Evolutionary conservation across 64 coral and sea anemone genomes (phyloP).

Genomic region (Cladopsammia gracilis): DNA sequence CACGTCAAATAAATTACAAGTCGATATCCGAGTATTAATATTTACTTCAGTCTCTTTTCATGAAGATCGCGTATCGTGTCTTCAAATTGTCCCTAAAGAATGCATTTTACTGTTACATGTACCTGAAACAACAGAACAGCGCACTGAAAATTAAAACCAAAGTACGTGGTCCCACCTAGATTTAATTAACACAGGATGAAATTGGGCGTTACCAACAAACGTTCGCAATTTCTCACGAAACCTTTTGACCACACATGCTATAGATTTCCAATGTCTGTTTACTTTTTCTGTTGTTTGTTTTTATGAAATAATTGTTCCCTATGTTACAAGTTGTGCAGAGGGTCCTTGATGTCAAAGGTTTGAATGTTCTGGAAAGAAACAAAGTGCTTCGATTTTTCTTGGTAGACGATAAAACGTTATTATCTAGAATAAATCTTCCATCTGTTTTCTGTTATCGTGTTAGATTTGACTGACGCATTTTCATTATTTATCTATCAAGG

Average conservation of each 20-base stretch:
- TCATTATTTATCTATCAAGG: conserved; percentile 14
- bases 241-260: not conserved
- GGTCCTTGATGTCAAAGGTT: too few relatives aligned
- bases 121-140: not conserved
- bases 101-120: not conserved
- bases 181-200: conserved; percentile 21
- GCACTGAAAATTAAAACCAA: conserved; percentile 22
- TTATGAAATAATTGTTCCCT: not conserved
- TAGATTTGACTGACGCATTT: not conserved
- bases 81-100: too few relatives aligned
- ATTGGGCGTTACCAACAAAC: not conserved
- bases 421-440: not conserved
- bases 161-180: not conserved
- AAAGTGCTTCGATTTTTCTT: too few relatives aligned
- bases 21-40: too few relatives aligned
- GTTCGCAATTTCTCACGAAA: conserved; percentile 19
- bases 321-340: not conserved
- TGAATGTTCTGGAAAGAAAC: too few relatives aligned
- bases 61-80: too few relatives aligned
- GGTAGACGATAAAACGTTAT: too few relatives aligned
- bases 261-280: not conserved
- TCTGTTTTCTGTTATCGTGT: not conserved
- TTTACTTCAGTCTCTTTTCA: too few relatives aligned
- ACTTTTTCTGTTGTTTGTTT: not conserved
- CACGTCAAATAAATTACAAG: too few relatives aligned